Conservation (phyloP, 2,113 vertebrate species). For the Alexandromys fortis region DNA sequence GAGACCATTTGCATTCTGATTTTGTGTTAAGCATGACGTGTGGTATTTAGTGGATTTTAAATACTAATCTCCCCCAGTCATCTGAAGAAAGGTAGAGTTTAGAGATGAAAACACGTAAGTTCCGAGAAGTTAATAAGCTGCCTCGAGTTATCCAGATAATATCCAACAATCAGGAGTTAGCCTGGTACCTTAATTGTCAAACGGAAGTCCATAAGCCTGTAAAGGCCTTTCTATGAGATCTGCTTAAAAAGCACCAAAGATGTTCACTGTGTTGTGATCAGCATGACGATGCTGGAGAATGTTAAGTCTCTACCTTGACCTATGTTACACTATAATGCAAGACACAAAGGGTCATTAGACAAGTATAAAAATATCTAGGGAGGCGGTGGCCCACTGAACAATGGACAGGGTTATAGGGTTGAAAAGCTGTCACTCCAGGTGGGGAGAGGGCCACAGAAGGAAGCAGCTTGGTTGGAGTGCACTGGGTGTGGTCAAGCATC, state of each 20-base stretch:
- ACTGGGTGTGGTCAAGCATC: neutral
- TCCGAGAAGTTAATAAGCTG: neutral
- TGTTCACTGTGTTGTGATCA: neutral
- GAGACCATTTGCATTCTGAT: neutral
- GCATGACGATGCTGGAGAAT: neutral
- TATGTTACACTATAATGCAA: neutral
- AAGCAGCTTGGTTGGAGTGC: neutral
- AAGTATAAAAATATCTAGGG: neutral
- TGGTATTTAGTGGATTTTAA: neutral
- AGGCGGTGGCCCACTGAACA: neutral
- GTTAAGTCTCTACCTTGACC: neutral
- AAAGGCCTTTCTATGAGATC: neutral
- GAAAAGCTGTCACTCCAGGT: constrained; percentile 21
- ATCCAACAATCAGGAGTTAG: neutral
- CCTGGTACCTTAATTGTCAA: neutral
- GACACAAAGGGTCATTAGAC: neutral
- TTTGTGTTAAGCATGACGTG: neutral
- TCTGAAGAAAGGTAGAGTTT: neutral
- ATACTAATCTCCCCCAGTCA: neutral
- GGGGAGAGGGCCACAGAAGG: neutral
- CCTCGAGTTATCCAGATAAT: neutral
- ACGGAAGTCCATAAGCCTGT: neutral
- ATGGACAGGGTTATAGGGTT: neutral
- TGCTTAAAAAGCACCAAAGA: constrained; percentile 1
- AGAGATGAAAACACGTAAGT: constrained; percentile 3